phyloP scores from a whole-genome alignment of 2,888 invertebrate genomes.

The Pyrochroa serraticornis region DNA sequence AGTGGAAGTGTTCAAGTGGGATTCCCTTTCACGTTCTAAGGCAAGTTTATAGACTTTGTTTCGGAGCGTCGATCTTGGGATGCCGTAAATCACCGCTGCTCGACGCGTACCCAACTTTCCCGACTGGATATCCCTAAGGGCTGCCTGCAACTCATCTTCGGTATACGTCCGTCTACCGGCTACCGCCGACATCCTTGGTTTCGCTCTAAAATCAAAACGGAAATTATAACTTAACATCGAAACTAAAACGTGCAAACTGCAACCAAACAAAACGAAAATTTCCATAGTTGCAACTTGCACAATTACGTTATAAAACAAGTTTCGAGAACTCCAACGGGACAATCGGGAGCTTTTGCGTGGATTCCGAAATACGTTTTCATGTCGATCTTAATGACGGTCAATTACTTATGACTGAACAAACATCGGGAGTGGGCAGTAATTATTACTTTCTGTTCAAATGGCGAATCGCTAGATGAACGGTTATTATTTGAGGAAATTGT shows the following conservation, averaged over 20 bases:
- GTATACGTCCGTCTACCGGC: conserved; percentile 83
- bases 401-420: no score
- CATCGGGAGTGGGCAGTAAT: no score
- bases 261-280: neutral
- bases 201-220: conserved; percentile 67
- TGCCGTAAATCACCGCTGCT: conserved; percentile 94
- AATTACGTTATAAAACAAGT: no score
- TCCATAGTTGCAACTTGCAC: conserved; percentile 10
- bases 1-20: conserved; percentile 59
- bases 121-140: conserved; percentile 92
- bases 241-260: conserved; percentile 1
- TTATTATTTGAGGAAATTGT: neutral
- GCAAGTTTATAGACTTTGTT: conserved; percentile 92
- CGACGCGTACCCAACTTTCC: conserved; percentile 91
- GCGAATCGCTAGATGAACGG: no score
- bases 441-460: no score
- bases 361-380: no score
- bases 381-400: no score
- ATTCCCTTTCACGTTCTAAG: conserved; percentile 73
- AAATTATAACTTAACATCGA: conserved; percentile 50
- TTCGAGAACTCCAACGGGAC: no score
- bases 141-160: conserved; percentile 93
- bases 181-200: conserved; percentile 70
- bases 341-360: no score
- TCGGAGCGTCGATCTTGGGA: conserved; percentile 93